Evolutionary conservation across 2,113 vertebrate species (phyloP), one percentile per base, ranked within the genome.

Genomic region (Oophaga pumilio): DNA sequence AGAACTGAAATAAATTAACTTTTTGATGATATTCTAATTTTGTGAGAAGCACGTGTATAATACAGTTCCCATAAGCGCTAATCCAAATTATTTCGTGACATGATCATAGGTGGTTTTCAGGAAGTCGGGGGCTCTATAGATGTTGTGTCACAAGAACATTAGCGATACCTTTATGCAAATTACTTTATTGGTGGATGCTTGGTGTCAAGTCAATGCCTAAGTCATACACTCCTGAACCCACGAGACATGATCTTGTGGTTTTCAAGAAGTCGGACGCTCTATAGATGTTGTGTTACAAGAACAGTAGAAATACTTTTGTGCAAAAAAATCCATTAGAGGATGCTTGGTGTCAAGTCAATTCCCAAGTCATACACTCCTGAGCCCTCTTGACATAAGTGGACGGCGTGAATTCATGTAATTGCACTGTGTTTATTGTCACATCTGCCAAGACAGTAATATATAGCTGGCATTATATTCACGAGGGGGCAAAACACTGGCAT

Each of bases 401-500:
- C 50, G 15, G 7, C 69, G 8, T 43, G 8, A n/a, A 13, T 13
- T 68, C 64, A 68, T 26, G 26, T 68, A 24, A 68, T 68, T 68
- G 64, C 64, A 68, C 26, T 6, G 13, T 68, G 11, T 73, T 33
- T 43, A 28, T 43, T 18, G 69, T 73, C 28, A 17, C 69, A 73
- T 73, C 69, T 73, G 71, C 18, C 71, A 49, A 43, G 43, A 22
- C 17, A 50, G 18, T 74, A 49, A 74, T 12, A 43, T 74, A 74
- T 74, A 50, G 71, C 20, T 50, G 71, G 14, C 43, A 74, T 74
- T 50, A 20, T 74, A 74, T 74, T 74, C 71, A 50, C 18, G 11
- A 74, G 43, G 71, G 68, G 43, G 71, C 69, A 73, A 33, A 73
- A 43, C 69, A 73, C 17, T 73, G 69, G 33, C 71, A 74, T 6